A percentile compares a stretch with the other conserved stretches of the same genome.
These are phyloP conservation scores for Hylaeus volcanicus DNA, from an alignment of 1,140 invertebrate species.

Conservation along the genomic window DNA sequence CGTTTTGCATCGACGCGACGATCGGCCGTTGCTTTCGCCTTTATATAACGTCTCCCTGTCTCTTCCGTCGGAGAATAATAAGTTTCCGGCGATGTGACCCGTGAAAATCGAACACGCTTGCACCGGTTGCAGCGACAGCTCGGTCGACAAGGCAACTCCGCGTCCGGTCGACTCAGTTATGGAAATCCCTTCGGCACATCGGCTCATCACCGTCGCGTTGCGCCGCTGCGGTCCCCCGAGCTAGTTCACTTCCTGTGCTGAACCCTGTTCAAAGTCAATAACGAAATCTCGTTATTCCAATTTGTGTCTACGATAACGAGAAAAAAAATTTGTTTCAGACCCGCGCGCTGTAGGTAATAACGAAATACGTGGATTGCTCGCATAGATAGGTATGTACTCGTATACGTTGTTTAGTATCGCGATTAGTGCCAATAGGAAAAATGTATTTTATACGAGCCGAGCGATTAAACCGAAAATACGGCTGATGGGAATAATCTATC, in stretches of 20 bases:
- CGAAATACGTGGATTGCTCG: too few species aligned
- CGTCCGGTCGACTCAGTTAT: conserved; percentile 75
- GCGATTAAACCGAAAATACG: too few species aligned
- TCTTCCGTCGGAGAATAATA: conserved; percentile 67
- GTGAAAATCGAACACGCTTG: conserved; percentile 77
- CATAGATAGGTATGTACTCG: too few species aligned
- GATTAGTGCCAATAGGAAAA: too few species aligned
- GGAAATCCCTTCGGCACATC: conserved; percentile 73
- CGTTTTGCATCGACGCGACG: conserved; percentile 16
- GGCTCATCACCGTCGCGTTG: conserved; percentile 66
- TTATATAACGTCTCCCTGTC: conserved; percentile 24
- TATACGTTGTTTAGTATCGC: too few species aligned
- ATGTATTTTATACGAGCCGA: too few species aligned
- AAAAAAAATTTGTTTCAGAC: conserved; percentile 12
- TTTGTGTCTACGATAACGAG: conserved; percentile 51
- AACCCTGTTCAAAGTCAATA: conserved; percentile 61
- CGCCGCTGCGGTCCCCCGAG: conserved; percentile 25
- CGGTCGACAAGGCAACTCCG: conserved; percentile 76
- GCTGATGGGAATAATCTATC: too few species aligned
- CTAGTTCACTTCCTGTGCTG: conserved; percentile 40
- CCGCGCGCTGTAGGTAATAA: too few species aligned
- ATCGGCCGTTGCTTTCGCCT: conserved; percentile 17
- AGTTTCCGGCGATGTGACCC: conserved; percentile 75
- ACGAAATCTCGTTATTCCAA: conserved; percentile 61
- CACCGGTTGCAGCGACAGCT: conserved; percentile 77